A percentile compares a stretch with the other conserved stretches of the same genome.
Evolutionary conservation across 2,113 vertebrate genomes (phyloP).

Genomic region (Atherinomorus stipes): DNA sequence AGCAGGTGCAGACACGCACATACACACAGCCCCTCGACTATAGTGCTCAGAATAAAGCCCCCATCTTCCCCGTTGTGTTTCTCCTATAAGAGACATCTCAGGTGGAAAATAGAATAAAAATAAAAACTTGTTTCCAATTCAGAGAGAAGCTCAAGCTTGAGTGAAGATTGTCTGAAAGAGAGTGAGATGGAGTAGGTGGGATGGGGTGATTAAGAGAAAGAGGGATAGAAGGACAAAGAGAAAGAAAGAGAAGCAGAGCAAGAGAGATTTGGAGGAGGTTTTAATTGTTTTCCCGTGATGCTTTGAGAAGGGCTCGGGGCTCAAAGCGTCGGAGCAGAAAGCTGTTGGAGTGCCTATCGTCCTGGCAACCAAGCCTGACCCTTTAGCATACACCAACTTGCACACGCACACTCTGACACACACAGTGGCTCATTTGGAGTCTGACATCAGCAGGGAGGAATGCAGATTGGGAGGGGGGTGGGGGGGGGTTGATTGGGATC

Average conservation of each 20-base stretch:
- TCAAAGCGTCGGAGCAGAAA: conserved; percentile 94
- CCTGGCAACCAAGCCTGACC: conserved; percentile 88
- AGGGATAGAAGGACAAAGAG: conserved; percentile 52
- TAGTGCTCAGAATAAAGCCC: conserved; percentile 23
- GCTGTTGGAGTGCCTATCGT: conserved; percentile 90
- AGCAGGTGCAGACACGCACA: background rate
- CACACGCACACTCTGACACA: conserved; percentile 32
- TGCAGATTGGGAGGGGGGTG: conserved; percentile 72
- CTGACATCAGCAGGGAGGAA: conserved; percentile 95
- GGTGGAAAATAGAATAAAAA: conserved; percentile 70
- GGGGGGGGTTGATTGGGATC: conserved; percentile 59
- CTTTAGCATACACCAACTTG: conserved; percentile 51
- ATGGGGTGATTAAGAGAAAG: conserved; percentile 55
- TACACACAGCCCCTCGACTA: conserved; percentile 10
- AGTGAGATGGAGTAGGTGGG: conserved; percentile 42
- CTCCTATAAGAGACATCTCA: conserved; percentile 58
- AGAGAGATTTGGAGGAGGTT: conserved; percentile 91
- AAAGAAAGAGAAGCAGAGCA: conserved; percentile 71
- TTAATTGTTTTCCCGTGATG: conserved; percentile 99
- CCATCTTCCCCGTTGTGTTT: conserved; percentile 25
- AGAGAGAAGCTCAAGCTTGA: conserved; percentile 55
- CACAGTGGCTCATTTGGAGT: conserved; percentile 87
- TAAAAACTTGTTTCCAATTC: conserved; percentile 51
- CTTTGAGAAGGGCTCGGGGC: conserved; percentile 92
- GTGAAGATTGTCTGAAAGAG: conserved; percentile 59